phyloP scores from a whole-genome alignment of 1,140 invertebrate species.

The Pseudomyrmex sp. region DNA sequence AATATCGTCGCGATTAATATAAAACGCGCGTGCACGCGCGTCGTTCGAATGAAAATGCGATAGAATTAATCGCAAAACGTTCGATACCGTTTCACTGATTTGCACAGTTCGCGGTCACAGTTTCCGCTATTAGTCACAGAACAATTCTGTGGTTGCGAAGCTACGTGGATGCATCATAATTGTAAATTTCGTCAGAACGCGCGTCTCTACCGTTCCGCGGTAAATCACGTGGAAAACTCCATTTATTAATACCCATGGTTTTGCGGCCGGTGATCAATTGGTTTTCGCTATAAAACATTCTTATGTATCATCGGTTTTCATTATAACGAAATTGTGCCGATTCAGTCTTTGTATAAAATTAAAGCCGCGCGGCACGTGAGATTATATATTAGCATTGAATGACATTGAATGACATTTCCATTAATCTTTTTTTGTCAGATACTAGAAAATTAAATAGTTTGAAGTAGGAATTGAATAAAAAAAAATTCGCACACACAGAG shows the following conservation, averaged over 20 bases:
- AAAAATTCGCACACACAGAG: not conserved
- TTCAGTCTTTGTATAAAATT: slow-evolving; percentile 17
- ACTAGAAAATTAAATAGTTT: not conserved
- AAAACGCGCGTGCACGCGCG: slow-evolving; percentile 15
- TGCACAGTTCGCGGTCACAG: slow-evolving; percentile 20
- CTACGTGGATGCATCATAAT: slow-evolving; percentile 47
- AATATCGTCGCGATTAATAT: slow-evolving; percentile 20
- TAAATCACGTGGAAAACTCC: not conserved
- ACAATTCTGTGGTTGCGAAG: slow-evolving; percentile 50
- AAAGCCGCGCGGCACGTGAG: slow-evolving; percentile 9
- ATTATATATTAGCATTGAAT: not conserved
- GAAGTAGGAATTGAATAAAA: slow-evolving; percentile 1
- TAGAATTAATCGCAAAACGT: slow-evolving; percentile 42
- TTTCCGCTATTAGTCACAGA: slow-evolving; percentile 53
- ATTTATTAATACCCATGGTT: slow-evolving; percentile 31
- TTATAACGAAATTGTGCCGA: not conserved
- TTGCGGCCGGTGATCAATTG: slow-evolving; percentile 13
- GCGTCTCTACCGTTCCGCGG: not conserved
- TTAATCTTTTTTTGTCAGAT: slow-evolving; percentile 9
- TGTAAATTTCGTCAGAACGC: slow-evolving; percentile 21
- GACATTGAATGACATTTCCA: not conserved
- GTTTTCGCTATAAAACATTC: not conserved
- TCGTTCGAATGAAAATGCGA: slow-evolving; percentile 49
- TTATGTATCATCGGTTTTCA: not conserved
- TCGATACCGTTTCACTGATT: slow-evolving; percentile 43